Evolutionary conservation across 1,140 invertebrate species (phyloP).

Genomic region (Aphidius ervi): DNA sequence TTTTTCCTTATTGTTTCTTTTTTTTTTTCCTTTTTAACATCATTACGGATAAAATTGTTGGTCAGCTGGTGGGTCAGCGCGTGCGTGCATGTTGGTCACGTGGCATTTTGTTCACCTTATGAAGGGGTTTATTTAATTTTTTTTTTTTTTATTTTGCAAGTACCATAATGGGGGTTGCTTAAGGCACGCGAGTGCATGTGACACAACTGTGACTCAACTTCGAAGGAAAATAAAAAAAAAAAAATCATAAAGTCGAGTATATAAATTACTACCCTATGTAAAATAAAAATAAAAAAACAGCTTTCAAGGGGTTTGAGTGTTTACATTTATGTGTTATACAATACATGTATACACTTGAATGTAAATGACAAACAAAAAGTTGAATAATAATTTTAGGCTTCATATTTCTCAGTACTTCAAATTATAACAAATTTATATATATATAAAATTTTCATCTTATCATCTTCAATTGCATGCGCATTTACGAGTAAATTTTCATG

Average conservation of each 20-base stretch:
- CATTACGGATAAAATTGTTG: background rate
- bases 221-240: background rate
- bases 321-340: no score
- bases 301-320: no score
- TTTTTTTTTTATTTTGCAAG: no score
- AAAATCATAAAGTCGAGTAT: background rate
- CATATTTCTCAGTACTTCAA: constrained; percentile 3
- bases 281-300: background rate
- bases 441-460: no score
- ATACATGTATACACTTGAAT: no score
- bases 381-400: constrained; percentile 3
- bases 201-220: background rate
- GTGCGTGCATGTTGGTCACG: constrained; percentile 1
- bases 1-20: no score
- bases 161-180: no score
- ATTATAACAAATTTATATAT: background rate
- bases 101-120: background rate
- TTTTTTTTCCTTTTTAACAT: no score
- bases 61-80: background rate
- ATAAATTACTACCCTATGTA: constrained; percentile 7
- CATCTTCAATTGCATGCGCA: no score
- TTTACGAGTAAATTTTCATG: no score
- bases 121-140: no score
- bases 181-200: constrained; percentile 1
- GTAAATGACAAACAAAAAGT: background rate